Percentiles rank a stretch among this genome's conserved stretches.
Conservation (phyloP, 2,113 vertebrate species). For the Poecilia latipinna region DNA sequence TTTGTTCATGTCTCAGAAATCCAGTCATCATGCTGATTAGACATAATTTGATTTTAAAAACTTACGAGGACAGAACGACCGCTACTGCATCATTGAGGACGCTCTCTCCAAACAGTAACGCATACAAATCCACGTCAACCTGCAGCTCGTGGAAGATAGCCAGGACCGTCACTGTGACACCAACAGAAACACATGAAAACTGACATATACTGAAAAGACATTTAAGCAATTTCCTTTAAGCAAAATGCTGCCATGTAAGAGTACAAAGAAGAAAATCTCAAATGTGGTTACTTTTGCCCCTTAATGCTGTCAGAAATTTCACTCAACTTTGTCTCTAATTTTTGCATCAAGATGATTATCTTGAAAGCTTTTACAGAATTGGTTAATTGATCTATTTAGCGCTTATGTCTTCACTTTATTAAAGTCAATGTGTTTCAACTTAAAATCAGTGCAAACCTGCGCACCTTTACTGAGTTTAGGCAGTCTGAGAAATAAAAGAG, state of each 20-base stretch:
- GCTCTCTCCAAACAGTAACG: conserved; percentile 96
- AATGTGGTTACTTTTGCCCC: background rate
- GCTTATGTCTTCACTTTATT: background rate
- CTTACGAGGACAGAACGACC: conserved; percentile 97
- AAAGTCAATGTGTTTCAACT: background rate
- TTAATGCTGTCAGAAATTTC: background rate
- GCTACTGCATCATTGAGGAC: conserved; percentile 98
- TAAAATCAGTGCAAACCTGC: background rate
- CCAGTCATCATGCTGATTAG: background rate
- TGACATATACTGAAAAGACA: background rate
- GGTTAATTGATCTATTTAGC: background rate
- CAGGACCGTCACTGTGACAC: conserved; percentile 92
- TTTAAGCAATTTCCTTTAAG: background rate
- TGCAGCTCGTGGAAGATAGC: conserved; percentile 99
- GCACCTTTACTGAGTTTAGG: background rate
- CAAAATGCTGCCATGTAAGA: background rate
- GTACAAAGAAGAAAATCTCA: background rate
- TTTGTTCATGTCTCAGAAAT: background rate
- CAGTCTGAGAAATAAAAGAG: background rate
- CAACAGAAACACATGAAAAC: conserved; percentile 10
- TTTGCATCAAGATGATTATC: background rate
- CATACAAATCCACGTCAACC: conserved; percentile 96
- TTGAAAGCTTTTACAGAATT: background rate
- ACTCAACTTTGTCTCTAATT: background rate
- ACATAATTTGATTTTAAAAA: conserved; percentile 36